Evolutionary conservation across 23 tunicate genomes (phyloP).

Genomic region (Trididemnum miniatum): DNA sequence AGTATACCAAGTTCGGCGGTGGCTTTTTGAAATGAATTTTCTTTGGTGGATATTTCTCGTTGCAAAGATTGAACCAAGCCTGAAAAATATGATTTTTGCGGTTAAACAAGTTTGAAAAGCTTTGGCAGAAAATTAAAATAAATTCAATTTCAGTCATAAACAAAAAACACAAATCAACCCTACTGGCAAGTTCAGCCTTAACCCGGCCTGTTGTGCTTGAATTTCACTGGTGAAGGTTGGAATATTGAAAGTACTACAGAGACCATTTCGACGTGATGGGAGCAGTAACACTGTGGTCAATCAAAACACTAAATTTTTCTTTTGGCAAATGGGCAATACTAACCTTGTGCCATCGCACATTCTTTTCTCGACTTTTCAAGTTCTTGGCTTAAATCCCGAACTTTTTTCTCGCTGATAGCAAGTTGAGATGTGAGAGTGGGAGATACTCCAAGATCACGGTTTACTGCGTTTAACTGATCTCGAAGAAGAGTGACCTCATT

Average conservation of each 20-base stretch:
- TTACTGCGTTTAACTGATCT: conserved; percentile 52
- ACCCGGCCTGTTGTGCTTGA: too few relatives aligned
- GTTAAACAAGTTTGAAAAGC: too few relatives aligned
- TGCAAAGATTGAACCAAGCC: conserved; percentile 78
- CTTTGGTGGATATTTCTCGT: conserved; percentile 56
- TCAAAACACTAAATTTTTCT: too few relatives aligned
- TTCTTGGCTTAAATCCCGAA: conserved; percentile 53
- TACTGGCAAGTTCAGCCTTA: too few relatives aligned
- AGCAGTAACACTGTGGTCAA: too few relatives aligned
- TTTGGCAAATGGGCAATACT: too few relatives aligned
- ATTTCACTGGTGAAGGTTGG: too few relatives aligned
- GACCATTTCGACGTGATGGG: too few relatives aligned
- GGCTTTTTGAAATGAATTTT: conserved; percentile 35
- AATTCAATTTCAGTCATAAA: neutral
- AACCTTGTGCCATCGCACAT: conserved; percentile 78
- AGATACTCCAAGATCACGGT: conserved; percentile 19
- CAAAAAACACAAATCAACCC: neutral
- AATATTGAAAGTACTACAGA: too few relatives aligned
- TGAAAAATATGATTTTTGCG: neutral
- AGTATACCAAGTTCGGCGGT: conserved; percentile 41
- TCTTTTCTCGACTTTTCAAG: conserved; percentile 58
- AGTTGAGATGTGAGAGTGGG: conserved; percentile 75
- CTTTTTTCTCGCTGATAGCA: conserved; percentile 59
- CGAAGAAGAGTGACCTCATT: conserved; percentile 53
- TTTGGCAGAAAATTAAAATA: too few relatives aligned